A percentile compares a stretch with the other conserved stretches of the same genome.
These are phyloP conservation scores for Prionailurus bengalensis DNA, from an alignment of 2,113 vertebrate species.

Conservation along the genomic window DNA sequence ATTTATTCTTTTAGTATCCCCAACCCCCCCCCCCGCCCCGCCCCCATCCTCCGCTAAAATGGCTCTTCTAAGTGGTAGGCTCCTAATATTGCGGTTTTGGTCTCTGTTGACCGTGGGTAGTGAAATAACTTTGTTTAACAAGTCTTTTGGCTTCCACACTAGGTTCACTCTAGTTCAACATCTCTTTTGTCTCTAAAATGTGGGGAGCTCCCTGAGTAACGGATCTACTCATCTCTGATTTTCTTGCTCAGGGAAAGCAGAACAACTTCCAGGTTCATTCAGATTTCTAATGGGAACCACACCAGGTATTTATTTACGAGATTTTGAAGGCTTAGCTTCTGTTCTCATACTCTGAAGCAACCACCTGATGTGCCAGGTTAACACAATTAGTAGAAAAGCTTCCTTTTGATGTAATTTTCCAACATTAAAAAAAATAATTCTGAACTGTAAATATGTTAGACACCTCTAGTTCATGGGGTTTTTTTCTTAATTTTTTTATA, in stretches of 20 bases:
- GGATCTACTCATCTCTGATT: not conserved
- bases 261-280: not conserved
- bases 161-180: not conserved
- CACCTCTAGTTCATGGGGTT: not conserved
- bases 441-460: not conserved
- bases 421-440: not conserved
- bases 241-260: not conserved
- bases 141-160: not conserved
- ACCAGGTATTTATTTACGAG: not conserved
- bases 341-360: not conserved
- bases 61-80: not conserved
- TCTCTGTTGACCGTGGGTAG: not conserved
- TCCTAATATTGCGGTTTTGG: not conserved
- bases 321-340: not conserved
- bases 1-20: not conserved
- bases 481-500: too few relatives aligned
- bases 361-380: not conserved
- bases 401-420: conserved; percentile 23
- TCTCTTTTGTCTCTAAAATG: conserved; percentile 37
- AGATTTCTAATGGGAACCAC: not conserved
- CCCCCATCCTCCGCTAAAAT: not conserved
- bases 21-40: accelerated
- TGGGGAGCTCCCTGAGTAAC: not conserved
- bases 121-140: not conserved
- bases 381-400: not conserved